Percentiles rank a stretch among this genome's conserved stretches.
These are phyloP conservation scores for Porites cylindrica DNA, from an alignment of 92 coral and sea anemone genomes.

Conservation along the genomic window DNA sequence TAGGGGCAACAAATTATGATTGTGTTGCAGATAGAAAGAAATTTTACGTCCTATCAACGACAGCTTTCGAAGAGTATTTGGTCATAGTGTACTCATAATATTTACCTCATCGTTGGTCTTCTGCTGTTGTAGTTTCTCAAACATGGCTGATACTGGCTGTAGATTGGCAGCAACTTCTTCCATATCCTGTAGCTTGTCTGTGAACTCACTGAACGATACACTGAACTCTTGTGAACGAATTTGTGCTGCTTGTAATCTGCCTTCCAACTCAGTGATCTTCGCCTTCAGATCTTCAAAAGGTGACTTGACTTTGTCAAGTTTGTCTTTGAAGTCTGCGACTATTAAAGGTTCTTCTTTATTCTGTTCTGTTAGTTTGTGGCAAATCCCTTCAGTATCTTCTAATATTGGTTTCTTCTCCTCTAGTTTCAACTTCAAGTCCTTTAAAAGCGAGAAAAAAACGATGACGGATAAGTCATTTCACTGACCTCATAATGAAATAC, in stretches of 20 bases:
- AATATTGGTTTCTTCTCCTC: constrained; percentile 87
- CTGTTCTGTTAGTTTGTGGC: constrained; percentile 85
- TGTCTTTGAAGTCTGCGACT: constrained; percentile 88
- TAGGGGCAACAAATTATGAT: too few relatives aligned
- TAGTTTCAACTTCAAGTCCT: constrained; percentile 84
- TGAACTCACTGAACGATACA: constrained; percentile 83
- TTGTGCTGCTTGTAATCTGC: constrained; percentile 91
- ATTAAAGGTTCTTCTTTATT: constrained; percentile 92
- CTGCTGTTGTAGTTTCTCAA: constrained; percentile 89
- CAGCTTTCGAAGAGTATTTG: neutral
- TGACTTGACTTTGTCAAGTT: constrained; percentile 85
- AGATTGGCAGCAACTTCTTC: constrained; percentile 74
- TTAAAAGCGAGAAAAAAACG: neutral
- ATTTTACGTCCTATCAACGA: neutral
- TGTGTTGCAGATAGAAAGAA: neutral
- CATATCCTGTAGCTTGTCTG: constrained; percentile 82
- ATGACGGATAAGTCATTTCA: neutral
- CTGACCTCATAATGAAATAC: too few relatives aligned
- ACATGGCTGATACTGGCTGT: constrained; percentile 94
- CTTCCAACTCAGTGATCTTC: constrained; percentile 80
- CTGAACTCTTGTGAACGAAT: constrained; percentile 95
- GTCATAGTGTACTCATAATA: neutral
- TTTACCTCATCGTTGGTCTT: constrained; percentile 78
- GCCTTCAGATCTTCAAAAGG: constrained; percentile 85
- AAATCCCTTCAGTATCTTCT: constrained; percentile 81